Evolutionary conservation across 2,888 invertebrate species (phyloP), one percentile per base, ranked within the genome.

Genomic region (Pyrocoelia pectoralis): DNA sequence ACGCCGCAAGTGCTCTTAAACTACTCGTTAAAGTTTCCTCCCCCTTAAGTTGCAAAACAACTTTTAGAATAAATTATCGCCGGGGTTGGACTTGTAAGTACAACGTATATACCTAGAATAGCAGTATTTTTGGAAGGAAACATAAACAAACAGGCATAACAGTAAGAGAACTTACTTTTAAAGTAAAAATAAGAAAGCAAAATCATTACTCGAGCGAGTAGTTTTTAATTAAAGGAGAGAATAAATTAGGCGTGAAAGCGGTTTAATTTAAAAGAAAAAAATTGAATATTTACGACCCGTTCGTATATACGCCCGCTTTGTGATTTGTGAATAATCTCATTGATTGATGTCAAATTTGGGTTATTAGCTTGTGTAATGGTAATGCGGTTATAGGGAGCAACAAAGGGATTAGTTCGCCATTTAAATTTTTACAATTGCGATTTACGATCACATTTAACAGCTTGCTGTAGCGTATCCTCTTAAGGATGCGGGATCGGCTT

Each of bases 31-130:
- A 60, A 60, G 43, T 61, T 56, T 56, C 61, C 56, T 43, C 61
- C 56, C 56, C 33, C 40, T 24, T 40, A 55, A 52, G 60, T 60
- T 33, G 24, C 43, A 41, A 40, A 41, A 13, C 29, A 61, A 61
- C 61, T 61, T 61, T 40, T 56, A 56, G 61, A 62, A 57, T 62
- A 62, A 62, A 57, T 62, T 62, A 62, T 62, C 50, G 49, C 48
- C 13, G 48, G 62, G 62, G 62, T 53, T 53, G 62, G 57, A 29
- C 56, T 57, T 48, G 29, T 56, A 48, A 53, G 57, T 57, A 62
- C 46, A 46, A 29, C 53, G 56, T n/a, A n/a, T n/a, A n/a, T 56
- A 61, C 41, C 41, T 41, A 41, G 56, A 56, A 57, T 53, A 41
- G 62, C 53, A 50, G 56, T 57, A 62, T 62, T 62, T 62, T 53